Evolutionary conservation across 2,888 invertebrate genomes (phyloP), one percentile per base, ranked within the genome.

Genomic region (Cheiracanthium punctorium): DNA sequence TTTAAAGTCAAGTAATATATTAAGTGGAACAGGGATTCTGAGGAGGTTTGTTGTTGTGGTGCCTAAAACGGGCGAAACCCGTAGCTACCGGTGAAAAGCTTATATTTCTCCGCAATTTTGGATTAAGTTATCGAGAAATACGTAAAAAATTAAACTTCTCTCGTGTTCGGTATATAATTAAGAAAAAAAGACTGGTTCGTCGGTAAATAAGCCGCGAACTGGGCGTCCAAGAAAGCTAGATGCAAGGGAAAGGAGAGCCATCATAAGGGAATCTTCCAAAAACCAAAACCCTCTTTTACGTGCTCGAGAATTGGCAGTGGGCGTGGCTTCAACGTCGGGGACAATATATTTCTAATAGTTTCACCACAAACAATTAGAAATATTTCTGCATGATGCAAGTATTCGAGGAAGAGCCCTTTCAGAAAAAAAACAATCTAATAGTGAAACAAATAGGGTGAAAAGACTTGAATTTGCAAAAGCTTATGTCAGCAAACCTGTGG

Each of bases 381-480:
- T 52, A 52, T 52, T n/a, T 52, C 52, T 20, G 5, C 17, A 17
- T 52, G 52, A 52, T 52, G 52, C 52, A 52, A 52, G 14, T 52
- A 52, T 52, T 52, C 41, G 41, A 41, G 41, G 41, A 41, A 52
- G 5, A 52, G 20, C 17, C 52, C 17, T 17, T 65, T 29, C 5
- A 24, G 7, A 65, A 29, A 37, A 37, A 29, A 65, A 65, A 29
- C 8, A 14, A 24, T 65, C 7, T 24, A 65, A 14, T 14, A 65
- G 65, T 65, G 65, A 28, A 29, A 65, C 30, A 65, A 65, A 65
- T 65, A 65, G 65, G 30, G 30, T 29, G 30, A 65, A 65, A 65
- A 65, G 65, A 65, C 29, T 29, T 24, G 65, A 65, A 65, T 65
- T 65, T 29, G 65, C 65, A 65, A 65, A 65, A 65, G 52, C 52